A percentile compares a stretch with the other conserved stretches of the same genome.
Conservation (phyloP, 2,113 vertebrate genomes). For the Trichomycterus rosablanca region DNA sequence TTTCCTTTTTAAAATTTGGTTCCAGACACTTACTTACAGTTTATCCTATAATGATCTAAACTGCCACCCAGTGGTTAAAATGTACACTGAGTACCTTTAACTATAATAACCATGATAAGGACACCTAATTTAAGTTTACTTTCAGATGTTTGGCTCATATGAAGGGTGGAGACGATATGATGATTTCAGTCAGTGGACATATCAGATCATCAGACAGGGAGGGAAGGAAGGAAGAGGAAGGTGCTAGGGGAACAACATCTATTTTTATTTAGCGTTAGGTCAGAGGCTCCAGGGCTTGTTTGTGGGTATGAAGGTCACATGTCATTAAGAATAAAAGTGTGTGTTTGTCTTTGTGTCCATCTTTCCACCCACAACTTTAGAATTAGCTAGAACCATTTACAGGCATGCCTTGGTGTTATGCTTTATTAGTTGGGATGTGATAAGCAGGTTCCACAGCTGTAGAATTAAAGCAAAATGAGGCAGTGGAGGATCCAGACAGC, state of each 20-base stretch:
- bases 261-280: slow-evolving; percentile 28
- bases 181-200: slow-evolving; percentile 2
- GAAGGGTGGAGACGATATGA: neutral
- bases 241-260: slow-evolving; percentile 24
- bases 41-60: too few species aligned
- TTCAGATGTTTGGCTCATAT: neutral
- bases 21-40: too few species aligned
- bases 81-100: too few species aligned
- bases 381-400: slow-evolving; percentile 12
- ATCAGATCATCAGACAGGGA: slow-evolving; percentile 34
- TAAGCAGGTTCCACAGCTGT: slow-evolving; percentile 1
- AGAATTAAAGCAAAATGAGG: slow-evolving; percentile 19
- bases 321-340: slow-evolving; percentile 11
- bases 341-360: slow-evolving; percentile 17
- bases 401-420: slow-evolving; percentile 18
- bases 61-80: too few species aligned
- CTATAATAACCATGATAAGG: too few species aligned
- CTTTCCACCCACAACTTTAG: slow-evolving; percentile 25
- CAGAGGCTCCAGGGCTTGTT: slow-evolving; percentile 23
- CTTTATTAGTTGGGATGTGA: slow-evolving; percentile 25
- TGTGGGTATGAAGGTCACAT: slow-evolving; percentile 33
- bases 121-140: too few species aligned
- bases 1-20: too few species aligned
- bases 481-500: slow-evolving; percentile 4
- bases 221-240: slow-evolving; percentile 33